Evolutionary conservation across 2,797 vertebrate genomes (phyloP), one percentile per base, ranked within the genome.

Genomic region (Mastacembelus armatus): DNA sequence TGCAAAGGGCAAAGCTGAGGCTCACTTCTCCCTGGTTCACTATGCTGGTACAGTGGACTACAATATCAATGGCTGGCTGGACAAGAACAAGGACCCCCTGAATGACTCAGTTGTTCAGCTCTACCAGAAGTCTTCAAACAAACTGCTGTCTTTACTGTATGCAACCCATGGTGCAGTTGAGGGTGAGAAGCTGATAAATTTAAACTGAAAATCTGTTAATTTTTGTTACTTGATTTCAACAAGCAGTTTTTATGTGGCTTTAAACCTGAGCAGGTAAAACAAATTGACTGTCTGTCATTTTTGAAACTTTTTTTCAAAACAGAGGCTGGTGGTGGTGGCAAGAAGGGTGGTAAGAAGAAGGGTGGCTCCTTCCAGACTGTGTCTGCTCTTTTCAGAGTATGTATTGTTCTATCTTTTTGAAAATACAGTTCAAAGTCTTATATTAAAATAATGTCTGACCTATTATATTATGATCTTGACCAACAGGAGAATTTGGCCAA

Each of bases 341-440:
- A 76, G 26, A 86, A 86, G 32, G 76, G 35, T 26, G 94, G 88
- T 36, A 97, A 96, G 85, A 97, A 95, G 88, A 97, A 96, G 80
- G 95, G 93, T 8, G 95, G 93, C 59, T 96, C 95, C 49, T 97
- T 98, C 90, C 96, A 97, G 83, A 96, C 96, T n/a, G 88, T 89
- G 29, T 89, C 88, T 44, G 88, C 88, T 52, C 85, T 7, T 89
- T 96, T 96, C 81, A 93, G 95, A 79, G 96, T 97, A 91, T 47
- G 52, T 94, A 35, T 35, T 35, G 0, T 14, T 21, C 22, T 1
- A 18, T 10, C 18, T 26, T 2, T 55, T 45, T 39, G 1, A 0
- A 2, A 36, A 21, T 12, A 14, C 2, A 39, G 5, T 22, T 1
- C 66, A 5, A 12, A 18, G 33, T 2, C 5, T 15, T 2, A 39